Conservation (phyloP, 2,797 vertebrate genomes). For the Valencia hispanica region DNA sequence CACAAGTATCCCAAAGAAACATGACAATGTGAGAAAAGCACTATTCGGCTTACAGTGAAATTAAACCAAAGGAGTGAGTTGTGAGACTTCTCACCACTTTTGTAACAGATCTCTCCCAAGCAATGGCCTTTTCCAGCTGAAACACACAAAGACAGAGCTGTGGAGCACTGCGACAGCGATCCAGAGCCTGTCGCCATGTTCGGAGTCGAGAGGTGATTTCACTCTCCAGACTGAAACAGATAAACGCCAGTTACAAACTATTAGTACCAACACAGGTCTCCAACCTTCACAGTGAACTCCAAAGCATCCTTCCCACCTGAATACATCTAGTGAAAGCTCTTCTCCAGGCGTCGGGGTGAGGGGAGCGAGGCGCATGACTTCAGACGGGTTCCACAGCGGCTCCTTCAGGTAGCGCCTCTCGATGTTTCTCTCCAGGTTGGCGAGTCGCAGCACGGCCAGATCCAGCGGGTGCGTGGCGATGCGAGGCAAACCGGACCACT, state of each 20-base stretch:
- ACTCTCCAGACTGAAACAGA: constrained; percentile 80
- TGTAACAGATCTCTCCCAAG: constrained; percentile 95
- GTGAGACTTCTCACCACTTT: constrained; percentile 86
- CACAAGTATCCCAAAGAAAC: not conserved
- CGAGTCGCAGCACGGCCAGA: constrained; percentile 88
- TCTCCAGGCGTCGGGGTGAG: constrained; percentile 79
- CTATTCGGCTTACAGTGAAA: too few species aligned
- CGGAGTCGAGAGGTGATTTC: constrained; percentile 93
- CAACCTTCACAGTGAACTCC: not conserved
- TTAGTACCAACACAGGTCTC: not conserved
- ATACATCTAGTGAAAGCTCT: constrained; percentile 78
- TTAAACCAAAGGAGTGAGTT: too few species aligned
- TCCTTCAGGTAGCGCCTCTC: constrained; percentile 94
- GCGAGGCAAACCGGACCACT: constrained; percentile 85
- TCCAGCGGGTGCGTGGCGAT: constrained; percentile 89
- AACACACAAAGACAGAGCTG: constrained; percentile 90
- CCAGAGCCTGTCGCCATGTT: constrained; percentile 92
- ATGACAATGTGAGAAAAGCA: not conserved
- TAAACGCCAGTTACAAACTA: not conserved
- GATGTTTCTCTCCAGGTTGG: constrained; percentile 91
- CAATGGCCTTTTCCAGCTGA: constrained; percentile 93
- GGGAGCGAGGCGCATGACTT: constrained; percentile 88
- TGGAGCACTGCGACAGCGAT: constrained; percentile 90
- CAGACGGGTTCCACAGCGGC: constrained; percentile 90
- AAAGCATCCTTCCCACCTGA: constrained; percentile 64